Conservation (phyloP, 35 echinoderm and acorn worm genomes). For the Amphiura filiformis region DNA sequence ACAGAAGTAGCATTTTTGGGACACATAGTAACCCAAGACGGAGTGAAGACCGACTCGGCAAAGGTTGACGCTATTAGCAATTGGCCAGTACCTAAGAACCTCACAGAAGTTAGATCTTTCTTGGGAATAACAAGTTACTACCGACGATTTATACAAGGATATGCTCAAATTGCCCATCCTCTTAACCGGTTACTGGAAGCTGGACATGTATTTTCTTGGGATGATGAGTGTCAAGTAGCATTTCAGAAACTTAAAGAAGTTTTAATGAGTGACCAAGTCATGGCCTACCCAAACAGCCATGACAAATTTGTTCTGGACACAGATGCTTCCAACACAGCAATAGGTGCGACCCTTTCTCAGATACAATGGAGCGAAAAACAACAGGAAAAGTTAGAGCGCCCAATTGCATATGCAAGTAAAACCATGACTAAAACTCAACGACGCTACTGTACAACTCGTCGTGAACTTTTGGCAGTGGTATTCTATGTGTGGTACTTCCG, state of each 20-base stretch:
- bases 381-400: slow-evolving; percentile 27
- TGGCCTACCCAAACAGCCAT: slow-evolving; percentile 30
- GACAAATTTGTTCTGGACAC: slow-evolving; percentile 19
- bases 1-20: slow-evolving; percentile 15
- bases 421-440: slow-evolving; percentile 32
- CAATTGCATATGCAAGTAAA: slow-evolving; percentile 38
- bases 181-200: slow-evolving; percentile 7
- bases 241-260: slow-evolving; percentile 17
- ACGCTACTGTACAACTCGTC: slow-evolving; percentile 40
- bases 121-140: slow-evolving; percentile 18
- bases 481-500: neutral
- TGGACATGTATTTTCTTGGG: neutral
- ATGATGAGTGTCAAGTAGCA: neutral
- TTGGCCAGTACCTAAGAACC: slow-evolving; percentile 28
- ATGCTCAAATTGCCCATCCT: neutral
- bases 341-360: slow-evolving; percentile 37
- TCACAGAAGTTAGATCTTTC: slow-evolving; percentile 24
- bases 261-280: neutral
- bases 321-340: slow-evolving; percentile 20
- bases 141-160: slow-evolving; percentile 20
- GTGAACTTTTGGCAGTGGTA: slow-evolving; percentile 41
- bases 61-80: slow-evolving; percentile 12
- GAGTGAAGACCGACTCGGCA: slow-evolving; percentile 3
- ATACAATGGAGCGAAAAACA: neutral
- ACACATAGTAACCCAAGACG: neutral